These are phyloP conservation scores for Sander vitreus DNA, from an alignment of 2,113 vertebrate species.

Conservation along the genomic window DNA sequence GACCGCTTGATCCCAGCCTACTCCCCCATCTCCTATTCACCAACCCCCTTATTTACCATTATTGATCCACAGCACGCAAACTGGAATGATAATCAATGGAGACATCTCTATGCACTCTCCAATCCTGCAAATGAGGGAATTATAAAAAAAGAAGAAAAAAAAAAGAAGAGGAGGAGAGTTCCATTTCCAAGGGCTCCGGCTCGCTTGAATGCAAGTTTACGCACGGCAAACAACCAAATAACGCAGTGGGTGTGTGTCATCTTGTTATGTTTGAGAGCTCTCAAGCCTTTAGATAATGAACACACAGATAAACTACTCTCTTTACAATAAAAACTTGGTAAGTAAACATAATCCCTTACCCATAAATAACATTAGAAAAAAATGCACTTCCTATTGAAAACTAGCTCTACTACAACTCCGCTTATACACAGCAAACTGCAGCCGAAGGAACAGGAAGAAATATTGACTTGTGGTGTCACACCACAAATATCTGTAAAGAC, in stretches of 20 bases:
- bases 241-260: constrained; percentile 8
- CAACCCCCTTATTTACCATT: constrained; percentile 52
- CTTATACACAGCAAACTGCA: not conserved
- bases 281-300: not conserved
- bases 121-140: constrained; percentile 52
- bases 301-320: not conserved
- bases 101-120: constrained; percentile 75
- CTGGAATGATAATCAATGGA: constrained; percentile 78
- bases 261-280: constrained; percentile 3
- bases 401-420: not conserved
- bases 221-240: constrained; percentile 27
- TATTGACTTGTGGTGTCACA: not conserved
- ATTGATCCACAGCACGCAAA: constrained; percentile 70
- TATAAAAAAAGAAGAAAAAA: constrained; percentile 19
- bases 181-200: constrained; percentile 5
- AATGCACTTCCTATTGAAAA: not conserved
- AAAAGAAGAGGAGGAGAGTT: constrained; percentile 7
- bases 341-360: not conserved
- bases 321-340: not conserved
- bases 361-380: not conserved
- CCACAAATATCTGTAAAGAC: not conserved
- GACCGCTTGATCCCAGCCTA: constrained; percentile 27
- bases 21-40: constrained; percentile 13
- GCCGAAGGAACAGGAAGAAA: not conserved
- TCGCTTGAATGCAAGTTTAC: constrained; percentile 17